Evolutionary conservation across 2,797 vertebrate genomes (phyloP), one percentile per base, ranked within the genome.

Genomic region (Acropternis orthonyx): DNA sequence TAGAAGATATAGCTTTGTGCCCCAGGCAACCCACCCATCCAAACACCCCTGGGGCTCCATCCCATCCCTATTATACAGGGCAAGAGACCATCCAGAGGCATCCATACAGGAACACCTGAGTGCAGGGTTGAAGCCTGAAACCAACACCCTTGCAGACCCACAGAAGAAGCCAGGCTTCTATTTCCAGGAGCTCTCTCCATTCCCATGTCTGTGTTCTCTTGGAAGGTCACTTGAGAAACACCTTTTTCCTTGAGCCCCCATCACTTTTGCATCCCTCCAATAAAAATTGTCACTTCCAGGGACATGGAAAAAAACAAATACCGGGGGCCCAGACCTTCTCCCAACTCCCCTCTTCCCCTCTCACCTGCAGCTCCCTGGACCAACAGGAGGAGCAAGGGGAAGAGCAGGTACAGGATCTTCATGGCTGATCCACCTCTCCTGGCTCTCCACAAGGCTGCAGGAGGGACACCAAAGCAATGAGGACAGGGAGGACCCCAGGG

Each of bases 171-270:
- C 13, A 34, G 26, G 8, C 18, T 22, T 46, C 15, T 16, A 2
- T 12, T 17, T 22, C 19, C 41, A 17, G 5, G 4, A 15, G 4
- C 7, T 56, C 2, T 46, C 6, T 14, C 5, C 14, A 34, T 2
- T 55, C 9, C 3, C 1, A 58, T 14, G 10, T 24, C 4, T 1
- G 1, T 21, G 6, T 41, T 8, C 20, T 11, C 5, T 24, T 51
- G 28, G 27, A 69, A 52, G 10, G 14, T 23, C 28, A 39, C 36
- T 32, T 1, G 1, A 32, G 4, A 36, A 37, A 37, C 11, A 1
- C 4, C 8, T 30, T 30, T 24, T 20, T 61, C 4, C 5, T 12
- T 9, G 17, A 22, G 3, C 1, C 21, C 2, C 4, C 2, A 0
- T 44, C 10, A 17, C 8, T 2, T 51, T 32, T 10, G 6, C 26